Evolutionary conservation across 2,888 invertebrate species (phyloP), one percentile per base, ranked within the genome.

Genomic region (Machimus rusticus): DNA sequence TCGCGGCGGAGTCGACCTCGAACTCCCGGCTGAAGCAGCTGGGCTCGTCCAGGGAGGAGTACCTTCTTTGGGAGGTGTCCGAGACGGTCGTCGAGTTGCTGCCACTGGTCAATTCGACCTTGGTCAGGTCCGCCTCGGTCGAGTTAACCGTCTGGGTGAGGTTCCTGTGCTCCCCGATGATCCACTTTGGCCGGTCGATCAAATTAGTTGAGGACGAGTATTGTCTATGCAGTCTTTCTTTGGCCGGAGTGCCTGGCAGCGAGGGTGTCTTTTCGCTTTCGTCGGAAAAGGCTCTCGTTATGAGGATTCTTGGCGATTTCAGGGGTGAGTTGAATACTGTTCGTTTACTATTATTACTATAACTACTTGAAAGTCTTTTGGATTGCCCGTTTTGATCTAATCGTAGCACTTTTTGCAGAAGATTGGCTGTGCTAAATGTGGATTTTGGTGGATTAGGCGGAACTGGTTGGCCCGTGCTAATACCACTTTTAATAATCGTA

Each of bases 231-330:
- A 92, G 91, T 28, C 89, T 89, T 28, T 92, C 92, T 87, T 91
- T 91, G 28, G 90, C 90, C 0, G 93, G 92, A 12, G 92, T 91
- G 28, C 90, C 90, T 3, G 91, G 91, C 66, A 89, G 86, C n/a
- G 94, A 94, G 34, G 93, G 94, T 0, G 94, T 94, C 87, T 92
- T 92, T 88, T 95, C 95, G 90, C 95, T 95, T 90, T 96, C 96
- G 90, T 96, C 96, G 23, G 96, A 96, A 93, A 95, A 95, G 2
- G 96, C 96, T 81, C 96, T 93, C 0, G 96, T 96, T 89, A 96
- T 96, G 9, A 96, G 94, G 87, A 96, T 96, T 86, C 95, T 94
- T 0, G 96, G 96, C 8, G 96, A 96, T 88, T 94, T 93, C 37
- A 93, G 93, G 5, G 93, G 91, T 51, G 87, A 93, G 91, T 28